Conservation (phyloP, 1,140 invertebrate species). For the Euura lappo region DNA sequence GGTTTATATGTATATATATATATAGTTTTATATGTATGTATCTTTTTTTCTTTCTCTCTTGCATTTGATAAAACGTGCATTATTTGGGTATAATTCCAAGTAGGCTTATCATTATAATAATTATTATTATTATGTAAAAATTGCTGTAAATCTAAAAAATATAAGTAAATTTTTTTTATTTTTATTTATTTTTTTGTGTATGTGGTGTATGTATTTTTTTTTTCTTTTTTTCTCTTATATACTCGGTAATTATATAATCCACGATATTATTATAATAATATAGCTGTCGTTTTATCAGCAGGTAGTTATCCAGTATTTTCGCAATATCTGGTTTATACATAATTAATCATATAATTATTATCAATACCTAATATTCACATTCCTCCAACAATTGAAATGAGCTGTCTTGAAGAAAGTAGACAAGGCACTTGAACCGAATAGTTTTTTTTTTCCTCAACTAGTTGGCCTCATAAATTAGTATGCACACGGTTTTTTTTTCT, state of each 20-base stretch:
- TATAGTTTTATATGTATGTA: conserved; percentile 19
- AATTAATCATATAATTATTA: conserved; percentile 28
- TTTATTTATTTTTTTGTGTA: conserved; percentile 30
- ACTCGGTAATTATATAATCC: not conserved
- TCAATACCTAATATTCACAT: conserved; percentile 55
- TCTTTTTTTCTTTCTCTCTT: conserved; percentile 22
- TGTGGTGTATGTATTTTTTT: too few species aligned
- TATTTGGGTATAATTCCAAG: conserved; percentile 50
- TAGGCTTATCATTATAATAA: conserved; percentile 39
- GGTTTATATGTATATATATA: conserved; percentile 10
- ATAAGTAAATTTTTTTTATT: conserved; percentile 56
- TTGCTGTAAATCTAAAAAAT: conserved; percentile 59
- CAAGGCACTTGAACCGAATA: conserved; percentile 60
- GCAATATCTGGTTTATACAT: conserved; percentile 11
- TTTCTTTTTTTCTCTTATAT: too few species aligned
- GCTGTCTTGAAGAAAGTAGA: conserved; percentile 58
- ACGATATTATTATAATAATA: not conserved
- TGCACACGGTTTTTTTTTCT: conserved; percentile 21
- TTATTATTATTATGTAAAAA: conserved; percentile 42
- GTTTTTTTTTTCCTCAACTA: conserved; percentile 45
- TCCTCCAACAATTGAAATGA: conserved; percentile 60
- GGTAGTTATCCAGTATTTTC: not conserved
- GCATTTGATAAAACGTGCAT: conserved; percentile 37
- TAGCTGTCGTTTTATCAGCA: not conserved
- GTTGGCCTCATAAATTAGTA: conserved; percentile 53